Base-by-base conservation (phyloP, 2,797 vertebrate species). In the Pangasius macronema region DNA sequence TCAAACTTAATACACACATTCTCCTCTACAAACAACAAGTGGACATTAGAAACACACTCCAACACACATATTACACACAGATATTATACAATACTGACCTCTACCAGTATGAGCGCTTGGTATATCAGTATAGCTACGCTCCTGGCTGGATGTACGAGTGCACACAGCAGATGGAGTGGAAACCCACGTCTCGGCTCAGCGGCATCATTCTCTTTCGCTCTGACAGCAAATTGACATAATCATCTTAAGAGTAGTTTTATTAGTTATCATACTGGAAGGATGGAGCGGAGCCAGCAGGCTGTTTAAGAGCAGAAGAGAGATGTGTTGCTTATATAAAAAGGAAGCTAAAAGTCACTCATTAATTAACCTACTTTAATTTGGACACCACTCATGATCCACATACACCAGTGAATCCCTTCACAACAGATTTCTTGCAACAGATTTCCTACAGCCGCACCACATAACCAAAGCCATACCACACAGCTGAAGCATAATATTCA, bases 181-280 rank as follows among this genome's bases (percentile, higher is more conserved):
- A 81, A 24, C 49, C 24, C 13, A 39, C 46, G 57, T 18, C 53
- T 42, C 18, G 13, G 65, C 65, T 86, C 11, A 30, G 14, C 24
- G 65, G 76, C 36, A 86, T 80, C 49, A 42, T 42, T 86, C 16
- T 65, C 42, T 55, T 67, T 80, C 49, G 36, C 61, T 68, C 59
- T 86, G 46, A 81, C 53, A 86, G 6, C 85, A 82, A 72, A 18
- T 46, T 46, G 77, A 82, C 14, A 39, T 70, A 70, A 86, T 81
- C 59, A 20, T 82, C 85, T 49, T 75, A 75, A 49, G 27, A 75
- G 42, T 75, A 49, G 51, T 72, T 86, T 86, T 86, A 68, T 8
- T 18, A 59, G 53, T 53, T 49, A 72, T 82, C 67, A 80, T 61
- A 6, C 51, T 70, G 51, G 33, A 67, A 22, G 46, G 18, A 42